Evolutionary conservation across 2,797 vertebrate genomes (phyloP), one percentile per base, ranked within the genome.

Genomic region (Crenuchus spilurus): DNA sequence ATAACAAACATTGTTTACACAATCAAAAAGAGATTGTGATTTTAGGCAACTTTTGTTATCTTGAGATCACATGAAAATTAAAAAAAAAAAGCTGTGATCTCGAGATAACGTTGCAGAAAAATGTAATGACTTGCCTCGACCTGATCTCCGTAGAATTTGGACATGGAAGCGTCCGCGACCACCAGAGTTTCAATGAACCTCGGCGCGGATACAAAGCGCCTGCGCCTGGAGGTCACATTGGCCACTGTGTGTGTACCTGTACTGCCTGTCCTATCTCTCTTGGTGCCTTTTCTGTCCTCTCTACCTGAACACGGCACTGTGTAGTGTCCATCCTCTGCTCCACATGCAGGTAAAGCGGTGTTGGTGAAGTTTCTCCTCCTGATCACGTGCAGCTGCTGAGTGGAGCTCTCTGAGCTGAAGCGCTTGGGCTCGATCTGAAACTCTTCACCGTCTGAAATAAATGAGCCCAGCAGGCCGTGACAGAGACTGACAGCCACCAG

Each of bases 121-220:
- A 16, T 31, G 18, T 31, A 1, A 7, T 6, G 2, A 55, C 80
- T 74, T 66, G 97, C 97, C 96, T 95, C 93, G 83, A 96, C 92
- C 72, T 96, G 94, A 46, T 94, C 90, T 35, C 95, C 94, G 48
- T 98, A 96, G 90, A 98, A 97, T 2, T 87, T 88, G 51, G 90
- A 89, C 95, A 98, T 95, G 82, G 93, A 94, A 0, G 92, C 85
- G 35, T 98, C 97, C 0, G 95, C 96, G 46, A 98, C 97, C 82
- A 96, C 91, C 88, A 99, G 87, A 3, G 95, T 96, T 89, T 99
- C 97, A 83, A 99, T 94, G 76, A 94, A 99, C 11, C 95, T 94
- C 16, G 95, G 94, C 82, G 92, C 92, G 0, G 96, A 96, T n/a
- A 97, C 94, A 83, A 98, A 98, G 58, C 81, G 81, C 28, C 61